phyloP scores from a whole-genome alignment of 2,797 vertebrate genomes.

The Chelon labrosus region DNA sequence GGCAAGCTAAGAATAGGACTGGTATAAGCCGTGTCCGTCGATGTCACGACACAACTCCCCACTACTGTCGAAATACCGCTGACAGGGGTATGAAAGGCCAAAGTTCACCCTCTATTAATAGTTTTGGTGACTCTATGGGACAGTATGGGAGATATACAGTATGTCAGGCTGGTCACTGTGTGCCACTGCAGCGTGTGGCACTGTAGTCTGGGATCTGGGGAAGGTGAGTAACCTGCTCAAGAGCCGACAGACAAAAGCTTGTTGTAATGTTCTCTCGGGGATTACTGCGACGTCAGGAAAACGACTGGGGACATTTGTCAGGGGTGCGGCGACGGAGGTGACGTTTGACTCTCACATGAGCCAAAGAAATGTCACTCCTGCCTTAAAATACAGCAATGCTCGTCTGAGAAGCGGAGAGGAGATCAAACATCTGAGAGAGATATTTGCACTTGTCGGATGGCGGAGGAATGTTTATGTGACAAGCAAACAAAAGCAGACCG shows the following conservation, averaged over 20 bases:
- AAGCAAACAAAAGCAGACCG: constrained; percentile 8
- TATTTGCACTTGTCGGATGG: constrained; percentile 19
- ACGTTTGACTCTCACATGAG: constrained; percentile 19
- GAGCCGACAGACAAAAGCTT: neutral
- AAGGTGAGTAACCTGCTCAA: neutral
- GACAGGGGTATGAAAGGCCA: constrained; percentile 1
- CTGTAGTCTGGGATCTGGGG: neutral
- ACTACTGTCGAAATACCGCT: constrained; percentile 1
- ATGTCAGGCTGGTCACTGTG: neutral
- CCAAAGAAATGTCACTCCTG: constrained; percentile 24
- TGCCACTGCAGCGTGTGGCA: neutral
- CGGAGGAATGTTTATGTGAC: neutral
- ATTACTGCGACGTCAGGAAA: constrained; percentile 23
- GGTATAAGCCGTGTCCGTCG: constrained; percentile 35
- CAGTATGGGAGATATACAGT: neutral
- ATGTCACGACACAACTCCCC: constrained; percentile 41
- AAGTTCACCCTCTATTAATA: neutral
- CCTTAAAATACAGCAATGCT: constrained; percentile 15
- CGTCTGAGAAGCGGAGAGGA: neutral
- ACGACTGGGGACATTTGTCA: constrained; percentile 17
- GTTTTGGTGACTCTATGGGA: constrained; percentile 3
- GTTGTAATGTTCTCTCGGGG: constrained; percentile 1
- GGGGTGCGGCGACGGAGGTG: constrained; percentile 19
- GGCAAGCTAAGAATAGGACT: constrained; percentile 61
- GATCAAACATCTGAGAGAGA: constrained; percentile 13